A percentile compares a stretch with the other conserved stretches of the same genome.
These are phyloP conservation scores for Hydrolagus affinis DNA, from an alignment of 2,113 vertebrate genomes.

Conservation along the genomic window DNA sequence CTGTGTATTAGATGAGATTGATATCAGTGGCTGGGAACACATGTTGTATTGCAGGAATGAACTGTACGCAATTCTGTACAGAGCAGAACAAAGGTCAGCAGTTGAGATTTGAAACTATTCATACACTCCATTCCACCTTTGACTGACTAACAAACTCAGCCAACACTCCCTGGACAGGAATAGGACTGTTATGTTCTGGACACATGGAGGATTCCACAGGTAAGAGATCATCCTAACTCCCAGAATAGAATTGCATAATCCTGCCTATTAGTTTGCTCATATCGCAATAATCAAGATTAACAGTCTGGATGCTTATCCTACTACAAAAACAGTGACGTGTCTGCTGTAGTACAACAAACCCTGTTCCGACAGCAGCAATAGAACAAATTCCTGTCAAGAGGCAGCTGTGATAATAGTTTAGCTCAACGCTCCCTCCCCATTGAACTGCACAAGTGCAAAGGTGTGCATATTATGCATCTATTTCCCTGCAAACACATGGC, in stretches of 20 bases:
- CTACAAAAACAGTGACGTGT: background rate
- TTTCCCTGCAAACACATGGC: too few species aligned
- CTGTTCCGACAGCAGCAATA: background rate
- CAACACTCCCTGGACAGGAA: background rate
- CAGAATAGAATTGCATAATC: background rate
- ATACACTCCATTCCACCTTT: background rate
- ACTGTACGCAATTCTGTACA: background rate
- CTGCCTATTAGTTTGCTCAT: background rate
- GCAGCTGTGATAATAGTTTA: too few species aligned
- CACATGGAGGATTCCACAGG: background rate
- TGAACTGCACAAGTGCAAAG: too few species aligned
- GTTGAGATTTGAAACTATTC: background rate
- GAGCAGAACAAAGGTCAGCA: background rate
- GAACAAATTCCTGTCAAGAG: too few species aligned
- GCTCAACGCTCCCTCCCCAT: too few species aligned
- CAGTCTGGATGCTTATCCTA: too few species aligned
- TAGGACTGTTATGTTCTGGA: background rate
- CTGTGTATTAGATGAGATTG: too few species aligned
- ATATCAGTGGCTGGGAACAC: background rate
- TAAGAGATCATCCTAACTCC: background rate
- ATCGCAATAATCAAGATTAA: background rate
- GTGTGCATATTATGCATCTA: too few species aligned
- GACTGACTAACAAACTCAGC: background rate
- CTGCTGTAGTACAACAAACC: slow-evolving; percentile 5
- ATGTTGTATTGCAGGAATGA: too few species aligned